These are phyloP conservation scores for Sinocyclocheilus grahami DNA, from an alignment of 2,113 vertebrate species.

Conservation along the genomic window DNA sequence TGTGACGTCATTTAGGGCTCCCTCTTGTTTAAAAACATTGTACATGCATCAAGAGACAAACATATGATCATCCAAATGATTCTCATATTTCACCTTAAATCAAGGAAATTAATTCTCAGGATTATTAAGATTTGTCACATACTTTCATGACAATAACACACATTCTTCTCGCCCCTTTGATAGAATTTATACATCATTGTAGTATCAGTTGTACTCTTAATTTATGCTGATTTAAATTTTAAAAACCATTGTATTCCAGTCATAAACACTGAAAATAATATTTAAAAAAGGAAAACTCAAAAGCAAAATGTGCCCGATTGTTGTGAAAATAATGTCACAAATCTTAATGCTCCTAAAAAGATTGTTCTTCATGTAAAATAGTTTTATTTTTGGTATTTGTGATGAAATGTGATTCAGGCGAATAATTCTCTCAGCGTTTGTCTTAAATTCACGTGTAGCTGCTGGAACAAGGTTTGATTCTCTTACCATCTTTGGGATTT, in stretches of 20 bases:
- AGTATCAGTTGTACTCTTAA: not conserved
- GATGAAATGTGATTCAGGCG: not conserved
- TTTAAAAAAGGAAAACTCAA: too few species aligned
- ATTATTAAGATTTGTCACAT: not conserved
- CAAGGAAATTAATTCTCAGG: not conserved
- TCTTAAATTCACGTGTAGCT: not conserved
- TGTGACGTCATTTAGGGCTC: not conserved
- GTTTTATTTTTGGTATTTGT: not conserved
- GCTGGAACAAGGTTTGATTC: not conserved
- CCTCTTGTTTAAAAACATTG: not conserved
- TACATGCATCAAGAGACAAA: not conserved
- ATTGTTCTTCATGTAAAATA: not conserved
- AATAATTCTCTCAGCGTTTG: not conserved
- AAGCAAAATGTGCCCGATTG: not conserved
- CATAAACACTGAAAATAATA: not conserved
- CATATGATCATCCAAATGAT: not conserved
- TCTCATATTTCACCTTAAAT: conserved; percentile 2
- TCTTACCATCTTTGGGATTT: not conserved
- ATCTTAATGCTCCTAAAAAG: not conserved
- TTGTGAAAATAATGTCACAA: not conserved
- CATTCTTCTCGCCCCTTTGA: too few species aligned
- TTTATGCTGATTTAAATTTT: not conserved
- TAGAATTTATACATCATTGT: not conserved
- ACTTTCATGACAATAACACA: not conserved
- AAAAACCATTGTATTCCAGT: not conserved